Evolutionary conservation across 2,113 vertebrate species (phyloP), one percentile per base, ranked within the genome.

Genomic region (Rhinoptilus africanus): DNA sequence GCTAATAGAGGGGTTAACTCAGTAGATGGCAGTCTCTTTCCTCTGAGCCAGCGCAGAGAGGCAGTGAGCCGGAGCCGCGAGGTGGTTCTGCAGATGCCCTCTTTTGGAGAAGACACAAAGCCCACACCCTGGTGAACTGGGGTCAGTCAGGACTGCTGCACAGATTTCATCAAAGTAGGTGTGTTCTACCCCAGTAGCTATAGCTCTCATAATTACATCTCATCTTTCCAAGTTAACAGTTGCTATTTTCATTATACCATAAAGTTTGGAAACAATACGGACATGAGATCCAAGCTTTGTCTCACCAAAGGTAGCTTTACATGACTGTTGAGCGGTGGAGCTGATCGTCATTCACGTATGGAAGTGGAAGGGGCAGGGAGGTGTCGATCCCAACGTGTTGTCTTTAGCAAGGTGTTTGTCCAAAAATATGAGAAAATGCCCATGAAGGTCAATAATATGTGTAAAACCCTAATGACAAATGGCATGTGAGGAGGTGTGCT

Each of bases 1-100:
- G 60, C 83, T 75, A 37, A 2, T 30, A 12, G 91, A 50, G n/a
- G 82, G 59, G 73, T 82, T 94, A 78, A 93, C 86, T 95, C 93
- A 93, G 92, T 37, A 97, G 96, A 73, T 94, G 95, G 94, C 92
- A 97, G 56, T 91, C 86, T 95, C 62, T 47, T 95, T 93, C 92
- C 94, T 97, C 86, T 0, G 4, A 77, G 67, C 20, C 53, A 17
- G 67, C 2, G 4, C 50, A 17, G 71, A 34, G 72, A 82, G 50
- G 48, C 71, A 2, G 17, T 0, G 68, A 67, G 88, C 67, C 0
- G 0, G 50, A 78, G 68, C 73, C 32, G 37, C 28, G 3, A 71
- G 48, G 85, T 0, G 0, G 9, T 43, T 45, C 81, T 86, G 74
- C 3, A 6, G 56, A 4, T 92, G 59, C 50, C 82, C 35, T 68